phyloP scores from a whole-genome alignment of 1,140 invertebrate species.

The Spodoptera frugiperda region DNA sequence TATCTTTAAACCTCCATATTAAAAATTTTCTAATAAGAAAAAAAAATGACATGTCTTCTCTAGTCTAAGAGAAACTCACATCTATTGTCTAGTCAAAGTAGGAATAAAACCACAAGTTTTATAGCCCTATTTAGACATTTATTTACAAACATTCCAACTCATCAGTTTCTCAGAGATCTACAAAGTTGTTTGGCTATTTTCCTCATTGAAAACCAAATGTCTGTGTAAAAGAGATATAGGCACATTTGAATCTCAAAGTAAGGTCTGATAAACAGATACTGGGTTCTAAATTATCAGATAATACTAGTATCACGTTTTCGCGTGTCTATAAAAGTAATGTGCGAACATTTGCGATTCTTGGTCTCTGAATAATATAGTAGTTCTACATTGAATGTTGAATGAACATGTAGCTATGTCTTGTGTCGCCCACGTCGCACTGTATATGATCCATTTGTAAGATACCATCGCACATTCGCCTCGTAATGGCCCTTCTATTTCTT shows the following conservation, averaged over 20 bases:
- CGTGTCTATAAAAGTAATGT: conserved; percentile 25
- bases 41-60: no score
- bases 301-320: conserved; percentile 30
- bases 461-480: conserved; percentile 3
- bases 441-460: conserved; percentile 27
- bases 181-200: conserved; percentile 4
- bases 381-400: neutral
- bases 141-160: conserved; percentile 16
- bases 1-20: neutral
- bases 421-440: neutral
- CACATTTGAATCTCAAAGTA: conserved; percentile 22
- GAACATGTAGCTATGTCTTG: conserved; percentile 10
- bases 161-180: neutral
- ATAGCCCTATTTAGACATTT: neutral
- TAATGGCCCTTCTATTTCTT: conserved; percentile 6
- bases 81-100: no score
- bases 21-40: no score
- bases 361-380: neutral
- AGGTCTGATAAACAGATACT: conserved; percentile 24
- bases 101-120: neutral
- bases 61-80: no score
- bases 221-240: neutral
- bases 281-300: conserved; percentile 31
- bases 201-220: conserved; percentile 20
- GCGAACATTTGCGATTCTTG: conserved; percentile 12